Evolutionary conservation across 2,888 invertebrate species (phyloP).

Genomic region (Xylota segnis): DNA sequence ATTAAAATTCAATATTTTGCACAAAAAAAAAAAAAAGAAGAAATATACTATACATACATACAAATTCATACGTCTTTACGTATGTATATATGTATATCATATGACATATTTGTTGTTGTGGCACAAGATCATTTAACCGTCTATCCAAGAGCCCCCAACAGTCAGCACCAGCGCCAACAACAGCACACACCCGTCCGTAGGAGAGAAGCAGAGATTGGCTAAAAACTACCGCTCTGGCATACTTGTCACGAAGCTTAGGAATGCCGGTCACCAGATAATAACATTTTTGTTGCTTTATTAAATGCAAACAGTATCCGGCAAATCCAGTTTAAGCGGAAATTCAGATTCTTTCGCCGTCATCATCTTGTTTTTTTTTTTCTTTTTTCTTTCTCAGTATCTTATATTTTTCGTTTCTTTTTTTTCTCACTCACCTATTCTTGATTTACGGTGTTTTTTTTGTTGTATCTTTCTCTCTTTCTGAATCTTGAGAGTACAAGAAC

Average conservation of each 20-base stretch:
- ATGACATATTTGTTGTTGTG: constrained; percentile 19
- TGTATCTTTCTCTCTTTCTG: constrained; percentile 5
- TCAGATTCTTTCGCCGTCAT: constrained; percentile 78
- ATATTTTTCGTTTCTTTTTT: constrained; percentile 15
- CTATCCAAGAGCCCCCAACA: constrained; percentile 26
- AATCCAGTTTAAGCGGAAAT: constrained; percentile 80
- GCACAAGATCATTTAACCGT: constrained; percentile 54
- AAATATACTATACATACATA: neutral
- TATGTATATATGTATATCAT: constrained; percentile 19
- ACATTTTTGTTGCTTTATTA: constrained; percentile 75
- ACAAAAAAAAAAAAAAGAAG: neutral
- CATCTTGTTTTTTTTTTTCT: constrained; percentile 56
- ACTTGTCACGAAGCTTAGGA: constrained; percentile 76
- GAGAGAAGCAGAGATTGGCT: constrained; percentile 18
- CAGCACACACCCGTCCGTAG: constrained; percentile 11
- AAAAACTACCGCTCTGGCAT: constrained; percentile 68
- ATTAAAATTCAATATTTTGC: constrained; percentile 52
- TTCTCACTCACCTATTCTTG: constrained; percentile 36
- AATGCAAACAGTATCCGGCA: constrained; percentile 79
- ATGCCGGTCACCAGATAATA: constrained; percentile 77
- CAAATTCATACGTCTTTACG: constrained; percentile 6
- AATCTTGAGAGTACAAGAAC: neutral
- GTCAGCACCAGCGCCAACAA: constrained; percentile 16
- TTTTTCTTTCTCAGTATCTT: constrained; percentile 1
- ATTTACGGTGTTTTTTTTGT: constrained; percentile 33